Percentiles rank a stretch among this genome's conserved stretches.
phyloP scores from a whole-genome alignment of 2,888 invertebrate genomes.

The Cotesia congregata region DNA sequence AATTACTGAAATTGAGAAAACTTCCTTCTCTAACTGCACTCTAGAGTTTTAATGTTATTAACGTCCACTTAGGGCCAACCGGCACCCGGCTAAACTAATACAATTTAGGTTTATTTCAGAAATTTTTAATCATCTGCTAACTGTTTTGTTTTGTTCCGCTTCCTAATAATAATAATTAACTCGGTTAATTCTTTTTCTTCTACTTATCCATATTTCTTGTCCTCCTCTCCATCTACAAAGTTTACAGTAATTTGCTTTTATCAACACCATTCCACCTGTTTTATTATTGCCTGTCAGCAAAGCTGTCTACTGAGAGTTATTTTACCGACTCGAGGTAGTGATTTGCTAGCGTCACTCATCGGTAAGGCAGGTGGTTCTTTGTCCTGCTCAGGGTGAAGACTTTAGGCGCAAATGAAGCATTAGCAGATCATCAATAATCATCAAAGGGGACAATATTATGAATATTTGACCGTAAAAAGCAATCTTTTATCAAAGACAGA shows the following conservation, averaged over 20 bases:
- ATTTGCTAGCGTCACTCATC: not conserved
- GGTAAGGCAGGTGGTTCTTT: conserved; percentile 6
- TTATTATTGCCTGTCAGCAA: not conserved
- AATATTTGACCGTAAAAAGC: not conserved
- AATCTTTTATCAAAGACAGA: not conserved
- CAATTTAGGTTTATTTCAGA: not conserved
- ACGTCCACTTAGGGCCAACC: not conserved
- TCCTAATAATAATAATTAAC: not conserved
- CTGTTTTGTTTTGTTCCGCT: not conserved
- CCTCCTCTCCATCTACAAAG: too few species aligned
- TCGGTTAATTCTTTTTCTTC: too few species aligned
- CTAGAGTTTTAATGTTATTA: not conserved
- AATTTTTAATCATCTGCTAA: not conserved
- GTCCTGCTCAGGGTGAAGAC: not conserved
- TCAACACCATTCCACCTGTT: too few species aligned
- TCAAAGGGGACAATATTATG: too few species aligned
- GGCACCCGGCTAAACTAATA: not conserved
- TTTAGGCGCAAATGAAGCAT: not conserved
- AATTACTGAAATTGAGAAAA: conserved; percentile 13
- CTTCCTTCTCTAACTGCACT: not conserved
- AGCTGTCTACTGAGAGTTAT: not conserved
- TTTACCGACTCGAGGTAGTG: conserved; percentile 7
- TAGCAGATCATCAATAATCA: too few species aligned
- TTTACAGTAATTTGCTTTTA: too few species aligned
- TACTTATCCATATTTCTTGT: too few species aligned